Conservation (phyloP, 2,888 invertebrate species). For the Catocala sponsa region DNA sequence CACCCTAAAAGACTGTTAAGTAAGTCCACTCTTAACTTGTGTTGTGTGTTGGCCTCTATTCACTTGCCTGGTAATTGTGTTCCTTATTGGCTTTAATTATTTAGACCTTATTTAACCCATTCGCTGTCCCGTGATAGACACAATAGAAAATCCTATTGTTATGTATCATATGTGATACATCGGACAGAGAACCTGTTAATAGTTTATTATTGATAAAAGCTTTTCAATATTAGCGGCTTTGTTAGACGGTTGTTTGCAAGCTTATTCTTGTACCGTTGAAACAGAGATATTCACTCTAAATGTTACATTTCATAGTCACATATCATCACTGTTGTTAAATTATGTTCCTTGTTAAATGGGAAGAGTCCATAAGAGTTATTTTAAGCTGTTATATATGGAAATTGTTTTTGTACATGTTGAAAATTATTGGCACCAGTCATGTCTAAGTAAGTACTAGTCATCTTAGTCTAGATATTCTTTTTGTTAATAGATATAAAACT, state of each 20-base stretch:
- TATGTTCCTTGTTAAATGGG: slow-evolving; percentile 1
- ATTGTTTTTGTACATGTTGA: slow-evolving; percentile 5
- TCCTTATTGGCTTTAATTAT: slow-evolving; percentile 44
- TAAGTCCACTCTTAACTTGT: slow-evolving; percentile 71
- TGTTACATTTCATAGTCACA: slow-evolving; percentile 42
- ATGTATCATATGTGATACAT: too few species aligned
- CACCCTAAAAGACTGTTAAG: slow-evolving; percentile 77
- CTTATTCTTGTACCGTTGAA: slow-evolving; percentile 14
- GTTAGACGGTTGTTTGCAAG: slow-evolving; percentile 23
- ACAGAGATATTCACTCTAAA: slow-evolving; percentile 27
- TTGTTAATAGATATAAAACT: slow-evolving; percentile 36
- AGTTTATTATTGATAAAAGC: slow-evolving; percentile 29
- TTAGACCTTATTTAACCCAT: slow-evolving; percentile 37
- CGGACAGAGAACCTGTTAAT: too few species aligned
- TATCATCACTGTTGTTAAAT: slow-evolving; percentile 38
- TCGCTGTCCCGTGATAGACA: too few species aligned
- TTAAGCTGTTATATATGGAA: slow-evolving; percentile 12
- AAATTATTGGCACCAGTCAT: slow-evolving; percentile 33
- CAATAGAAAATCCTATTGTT: too few species aligned
- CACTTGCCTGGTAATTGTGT: slow-evolving; percentile 33
- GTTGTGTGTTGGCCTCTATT: slow-evolving; percentile 63
- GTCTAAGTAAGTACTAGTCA: slow-evolving; percentile 33
- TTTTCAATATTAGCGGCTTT: slow-evolving; percentile 22
- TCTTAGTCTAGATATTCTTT: slow-evolving; percentile 34
- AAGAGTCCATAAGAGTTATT: slow-evolving; percentile 14